Evolutionary conservation across 2,888 invertebrate genomes (phyloP).

Genomic region (Cantharis nigra): DNA sequence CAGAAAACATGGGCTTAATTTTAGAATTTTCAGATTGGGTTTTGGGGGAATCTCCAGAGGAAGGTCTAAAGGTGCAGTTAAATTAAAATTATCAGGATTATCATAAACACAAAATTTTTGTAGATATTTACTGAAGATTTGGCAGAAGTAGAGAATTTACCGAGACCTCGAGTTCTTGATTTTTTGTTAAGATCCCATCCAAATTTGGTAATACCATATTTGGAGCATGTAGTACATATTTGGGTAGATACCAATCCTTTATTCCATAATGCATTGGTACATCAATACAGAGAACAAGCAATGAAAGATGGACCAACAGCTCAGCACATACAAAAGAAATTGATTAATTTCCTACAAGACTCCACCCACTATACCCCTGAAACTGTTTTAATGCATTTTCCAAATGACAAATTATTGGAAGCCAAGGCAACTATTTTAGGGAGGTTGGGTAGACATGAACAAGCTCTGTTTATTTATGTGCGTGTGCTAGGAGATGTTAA

Average conservation of each 20-base stretch:
- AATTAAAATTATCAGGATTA: constrained; percentile 55
- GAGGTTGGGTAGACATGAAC: constrained; percentile 86
- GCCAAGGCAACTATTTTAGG: constrained; percentile 95
- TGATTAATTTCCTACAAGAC: constrained; percentile 79
- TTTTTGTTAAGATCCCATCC: constrained; percentile 84
- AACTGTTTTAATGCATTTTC: constrained; percentile 83
- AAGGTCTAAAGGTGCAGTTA: constrained; percentile 69
- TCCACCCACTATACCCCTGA: constrained; percentile 86
- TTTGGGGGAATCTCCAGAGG: constrained; percentile 80
- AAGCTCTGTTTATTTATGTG: constrained; percentile 90
- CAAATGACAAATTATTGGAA: constrained; percentile 82
- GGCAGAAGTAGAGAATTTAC: constrained; percentile 85
- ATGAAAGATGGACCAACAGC: constrained; percentile 46
- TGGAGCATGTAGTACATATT: constrained; percentile 90
- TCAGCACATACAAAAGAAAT: constrained; percentile 63
- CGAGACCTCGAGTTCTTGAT: constrained; percentile 85
- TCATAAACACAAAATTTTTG: constrained; percentile 29
- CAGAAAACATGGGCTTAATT: constrained; percentile 71
- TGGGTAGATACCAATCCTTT: constrained; percentile 86
- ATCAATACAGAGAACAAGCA: constrained; percentile 82
- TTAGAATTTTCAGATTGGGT: constrained; percentile 96
- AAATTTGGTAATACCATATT: constrained; percentile 83
- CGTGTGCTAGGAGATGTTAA: constrained; percentile 83
- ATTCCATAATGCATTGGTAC: constrained; percentile 90
- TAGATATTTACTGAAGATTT: constrained; percentile 85